A percentile compares a stretch with the other conserved stretches of the same genome.
These are phyloP conservation scores for Patiria miniata DNA, from an alignment of 35 echinoderm and acorn worm genomes.

Conservation along the genomic window DNA sequence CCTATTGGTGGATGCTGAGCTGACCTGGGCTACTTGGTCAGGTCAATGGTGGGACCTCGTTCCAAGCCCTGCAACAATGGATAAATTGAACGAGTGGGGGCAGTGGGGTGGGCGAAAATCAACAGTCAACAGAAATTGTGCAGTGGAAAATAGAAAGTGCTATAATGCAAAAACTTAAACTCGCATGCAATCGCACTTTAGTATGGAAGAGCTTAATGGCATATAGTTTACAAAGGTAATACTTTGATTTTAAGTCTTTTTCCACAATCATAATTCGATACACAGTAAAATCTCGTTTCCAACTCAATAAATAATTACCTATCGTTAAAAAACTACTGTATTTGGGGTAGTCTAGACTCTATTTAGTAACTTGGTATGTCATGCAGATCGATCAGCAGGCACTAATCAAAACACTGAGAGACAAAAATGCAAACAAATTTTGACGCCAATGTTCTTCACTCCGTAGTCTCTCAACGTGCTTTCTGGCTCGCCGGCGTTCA, in stretches of 20 bases:
- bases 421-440: too few species aligned
- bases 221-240: neutral
- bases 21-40: conserved; percentile 4
- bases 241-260: neutral
- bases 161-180: neutral
- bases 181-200: neutral
- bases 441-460: too few species aligned
- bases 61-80: neutral
- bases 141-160: neutral
- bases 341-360: too few species aligned
- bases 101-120: neutral
- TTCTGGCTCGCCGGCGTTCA: too few species aligned
- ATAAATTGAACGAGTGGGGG: neutral
- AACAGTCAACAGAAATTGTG: neutral
- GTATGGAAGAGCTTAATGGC: neutral
- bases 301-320: too few species aligned
- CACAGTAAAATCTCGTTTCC: too few species aligned
- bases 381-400: too few species aligned
- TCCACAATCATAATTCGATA: too few species aligned
- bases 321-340: too few species aligned
- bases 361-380: too few species aligned
- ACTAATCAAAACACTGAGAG: too few species aligned
- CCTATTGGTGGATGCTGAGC: neutral
- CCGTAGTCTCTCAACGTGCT: too few species aligned
- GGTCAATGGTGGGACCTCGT: neutral